Evolutionary conservation across 2,888 invertebrate species (phyloP), one percentile per base, ranked within the genome.

Genomic region (Lampropteryx suffumata): DNA sequence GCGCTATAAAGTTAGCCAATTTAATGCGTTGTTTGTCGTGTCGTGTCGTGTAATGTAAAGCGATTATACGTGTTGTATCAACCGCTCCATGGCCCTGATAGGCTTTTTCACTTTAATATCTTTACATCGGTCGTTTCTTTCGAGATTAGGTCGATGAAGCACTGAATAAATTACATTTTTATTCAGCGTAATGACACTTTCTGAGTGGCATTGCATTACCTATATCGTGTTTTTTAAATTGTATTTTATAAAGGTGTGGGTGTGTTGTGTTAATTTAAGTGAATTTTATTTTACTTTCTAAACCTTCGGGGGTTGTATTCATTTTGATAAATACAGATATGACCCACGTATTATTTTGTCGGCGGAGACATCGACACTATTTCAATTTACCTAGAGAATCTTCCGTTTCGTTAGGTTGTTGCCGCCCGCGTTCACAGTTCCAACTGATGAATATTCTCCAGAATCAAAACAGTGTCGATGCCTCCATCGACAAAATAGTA

Each of bases 71-170:
- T 73, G 71, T 67, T 67, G 62, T 73, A 73, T 71, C 74, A 67
- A 62, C 55, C 36, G 55, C 60, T 59, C 50, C 53, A 63, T 55
- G 50, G 61, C 61, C 69, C 69, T 64, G 63, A 76, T 71, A 64
- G 64, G 58, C 64, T 60, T 70, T 69, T 66, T 67, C 53, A 67
- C 70, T 72, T 73, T 69, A 74, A 76, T 73, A 79, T 70, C 68
- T 68, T 69, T 71, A 73, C 69, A 73, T 68, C 68, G 63, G 63
- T 64, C 62, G 69, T 71, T 61, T 75, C 48, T 63, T 55, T 57
- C 46, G 43, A 58, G 65, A 68, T 72, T 67, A 69, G 63, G 59
- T 59, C 60, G 65, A 64, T 67, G 67, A 71, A 69, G 60, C 46
- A 62, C 56, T 61, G 65, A 65, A 65, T 65, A 45, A 60, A 67